Evolutionary conservation across 64 coral and sea anemone species (phyloP), one percentile per base, ranked within the genome.

Genomic region (Montipora efflorescens): DNA sequence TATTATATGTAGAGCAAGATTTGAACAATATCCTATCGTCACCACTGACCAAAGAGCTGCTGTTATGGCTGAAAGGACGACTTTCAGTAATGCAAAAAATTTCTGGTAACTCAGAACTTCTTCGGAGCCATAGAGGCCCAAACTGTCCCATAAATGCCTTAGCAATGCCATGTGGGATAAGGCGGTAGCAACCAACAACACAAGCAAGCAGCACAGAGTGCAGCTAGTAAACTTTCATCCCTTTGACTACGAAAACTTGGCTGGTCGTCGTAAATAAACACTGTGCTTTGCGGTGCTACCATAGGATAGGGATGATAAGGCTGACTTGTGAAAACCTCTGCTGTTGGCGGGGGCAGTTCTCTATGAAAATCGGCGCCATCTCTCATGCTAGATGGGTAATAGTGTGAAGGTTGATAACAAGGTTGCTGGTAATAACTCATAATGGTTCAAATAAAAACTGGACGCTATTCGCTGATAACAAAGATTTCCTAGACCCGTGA

Each of bases 341-440:
- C 8, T 20, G 46, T 71, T 3, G 62, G 82, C 15, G 82, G 82
- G n/a, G 82, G 62, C 8, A 86, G 71, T 5, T 86, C 82, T 4
- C 64, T 72, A 50, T 71, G 82, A 5, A 72, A 72, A 71, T 18
- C 25, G 19, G 5, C 76, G 15, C 18, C n/a, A 22, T 12, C 62
- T 7, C 8, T 23, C 3, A 46, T 45, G 66, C 49, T 71, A 4
- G 46, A 47, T 5, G 82, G 82, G 14, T 86, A 86, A 46, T 86
- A 86, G 0, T 86, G 82, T 25, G 82, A 19, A 13, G 82, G 82
- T 25, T 86, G 82, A 51, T 71, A 71, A 8, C 46, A 86, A 21
- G 82, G 62, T 22, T 86, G 82, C n/a, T 86, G 82, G 66, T 72
- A 86, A 48, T 86, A 86, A 20, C 82, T 71, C 82, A 86, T 86